Conservation (phyloP, 2,797 vertebrate species). For the Phrynocephalus forsythii region DNA sequence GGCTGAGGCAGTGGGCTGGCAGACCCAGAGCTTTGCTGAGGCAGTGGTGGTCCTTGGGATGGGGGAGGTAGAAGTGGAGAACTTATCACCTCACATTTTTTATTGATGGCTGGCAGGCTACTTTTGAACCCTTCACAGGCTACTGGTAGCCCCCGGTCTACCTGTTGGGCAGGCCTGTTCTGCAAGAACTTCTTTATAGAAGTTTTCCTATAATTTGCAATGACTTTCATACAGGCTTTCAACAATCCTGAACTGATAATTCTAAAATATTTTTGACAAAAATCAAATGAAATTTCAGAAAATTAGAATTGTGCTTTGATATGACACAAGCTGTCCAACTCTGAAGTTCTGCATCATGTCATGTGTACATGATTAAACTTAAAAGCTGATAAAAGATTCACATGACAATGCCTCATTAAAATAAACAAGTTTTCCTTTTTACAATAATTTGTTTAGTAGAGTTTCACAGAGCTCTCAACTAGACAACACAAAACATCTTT, state of each 20-base stretch:
- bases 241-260: not conserved
- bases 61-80: no score
- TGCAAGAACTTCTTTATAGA: no score
- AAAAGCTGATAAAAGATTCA: constrained; percentile 60
- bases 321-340: constrained; percentile 64
- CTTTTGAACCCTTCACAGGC: no score
- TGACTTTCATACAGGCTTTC: not conserved
- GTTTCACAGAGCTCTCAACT: constrained; percentile 66
- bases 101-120: no score
- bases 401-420: constrained; percentile 72
- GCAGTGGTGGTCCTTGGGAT: no score
- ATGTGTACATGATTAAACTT: constrained; percentile 42
- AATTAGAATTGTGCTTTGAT: constrained; percentile 67
- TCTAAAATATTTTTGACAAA: constrained; percentile 20
- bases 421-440: constrained; percentile 75
- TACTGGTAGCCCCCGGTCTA: no score
- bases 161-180: no score
- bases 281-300: constrained; percentile 57
- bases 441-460: constrained; percentile 73
- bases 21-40: no score
- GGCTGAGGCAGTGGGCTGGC: no score
- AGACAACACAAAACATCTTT: constrained; percentile 72
- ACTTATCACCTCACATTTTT: no score
- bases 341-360: constrained; percentile 32
- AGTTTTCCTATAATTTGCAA: no score